Evolutionary conservation across 2,888 invertebrate species (phyloP), one percentile per base, ranked within the genome.

Genomic region (Notocelia uddmanniana): DNA sequence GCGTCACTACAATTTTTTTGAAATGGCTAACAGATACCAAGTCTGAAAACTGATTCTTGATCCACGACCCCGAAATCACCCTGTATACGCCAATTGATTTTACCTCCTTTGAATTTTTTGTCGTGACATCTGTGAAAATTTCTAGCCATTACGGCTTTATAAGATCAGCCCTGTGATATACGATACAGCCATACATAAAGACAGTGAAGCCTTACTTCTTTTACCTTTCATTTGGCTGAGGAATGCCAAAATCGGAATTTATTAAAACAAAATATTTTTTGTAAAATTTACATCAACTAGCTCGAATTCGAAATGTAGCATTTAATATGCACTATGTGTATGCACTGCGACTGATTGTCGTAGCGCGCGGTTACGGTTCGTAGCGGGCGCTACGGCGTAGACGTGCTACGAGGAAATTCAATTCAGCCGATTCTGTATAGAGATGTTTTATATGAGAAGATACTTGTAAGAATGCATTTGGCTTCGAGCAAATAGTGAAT

Each of bases 341-440:
- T 31, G 34, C 34, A 31, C 19, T 10, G 45, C 3, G 64, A 64
- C 54, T 64, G 58, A 59, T 58, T 68, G 50, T 50, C 26, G 57
- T 60, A 60, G 52, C 60, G n/a, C 15, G 57, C 19, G 41, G 50
- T 67, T 72, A 72, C 72, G 62, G 18, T 18, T 26, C 62, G 68
- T 72, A 72, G 67, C 59, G 31, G 59, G 18, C 34, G 58, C 72
- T 72, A 72, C 72, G 72, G 48, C 62, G 72, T 72, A 72, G 72
- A 68, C 62, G 72, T 68, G 72, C 72, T 72, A 72, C 72, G 72
- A 23, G 18, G 23, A 50, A 54, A 64, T 67, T 60, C 54, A 60
- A 59, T 41, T 41, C 37, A 18, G 23, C 19, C 11, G 19, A 52
- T 58, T 10, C 41, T 34, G 34, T 45, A 45, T 31, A 52, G 31